Conservation (phyloP, 2,113 vertebrate genomes). For the Vimba vimba region DNA sequence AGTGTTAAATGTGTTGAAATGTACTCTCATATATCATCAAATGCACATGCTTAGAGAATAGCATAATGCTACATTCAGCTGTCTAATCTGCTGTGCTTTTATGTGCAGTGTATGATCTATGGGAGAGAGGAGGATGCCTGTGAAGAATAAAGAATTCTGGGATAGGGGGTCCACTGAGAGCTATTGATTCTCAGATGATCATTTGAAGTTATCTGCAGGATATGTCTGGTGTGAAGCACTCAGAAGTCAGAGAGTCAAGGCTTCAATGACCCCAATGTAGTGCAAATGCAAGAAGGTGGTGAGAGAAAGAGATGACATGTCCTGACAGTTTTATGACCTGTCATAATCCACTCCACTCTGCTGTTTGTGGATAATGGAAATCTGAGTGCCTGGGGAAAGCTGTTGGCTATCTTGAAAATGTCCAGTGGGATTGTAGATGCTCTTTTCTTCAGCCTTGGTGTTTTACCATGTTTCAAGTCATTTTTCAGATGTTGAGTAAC, state of each 20-base stretch:
- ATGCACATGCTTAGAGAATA: neutral
- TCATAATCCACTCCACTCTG: conserved; percentile 54
- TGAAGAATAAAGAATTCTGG: conserved; percentile 54
- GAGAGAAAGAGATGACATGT: conserved; percentile 45
- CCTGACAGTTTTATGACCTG: conserved; percentile 58
- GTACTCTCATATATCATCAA: neutral
- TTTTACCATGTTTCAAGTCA: neutral
- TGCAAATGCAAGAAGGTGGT: conserved; percentile 36
- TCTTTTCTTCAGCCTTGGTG: neutral
- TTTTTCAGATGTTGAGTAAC: neutral
- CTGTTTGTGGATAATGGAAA: conserved; percentile 48
- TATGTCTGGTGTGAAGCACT: conserved; percentile 11
- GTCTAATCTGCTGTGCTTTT: conserved; percentile 46
- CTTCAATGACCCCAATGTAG: conserved; percentile 45
- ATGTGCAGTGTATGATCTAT: conserved; percentile 29
- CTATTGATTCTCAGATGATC: conserved; percentile 56
- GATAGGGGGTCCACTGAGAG: conserved; percentile 34
- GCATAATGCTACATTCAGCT: conserved; percentile 2
- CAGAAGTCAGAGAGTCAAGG: neutral
- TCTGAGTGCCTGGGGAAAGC: conserved; percentile 45
- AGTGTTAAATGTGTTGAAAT: conserved; percentile 32
- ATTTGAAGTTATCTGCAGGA: conserved; percentile 53
- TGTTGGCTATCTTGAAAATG: conserved; percentile 46
- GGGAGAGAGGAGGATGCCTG: conserved; percentile 24
- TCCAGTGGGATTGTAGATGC: conserved; percentile 39